phyloP scores from a whole-genome alignment of 2,888 invertebrate genomes.

The Drosophila nr. medialis region DNA sequence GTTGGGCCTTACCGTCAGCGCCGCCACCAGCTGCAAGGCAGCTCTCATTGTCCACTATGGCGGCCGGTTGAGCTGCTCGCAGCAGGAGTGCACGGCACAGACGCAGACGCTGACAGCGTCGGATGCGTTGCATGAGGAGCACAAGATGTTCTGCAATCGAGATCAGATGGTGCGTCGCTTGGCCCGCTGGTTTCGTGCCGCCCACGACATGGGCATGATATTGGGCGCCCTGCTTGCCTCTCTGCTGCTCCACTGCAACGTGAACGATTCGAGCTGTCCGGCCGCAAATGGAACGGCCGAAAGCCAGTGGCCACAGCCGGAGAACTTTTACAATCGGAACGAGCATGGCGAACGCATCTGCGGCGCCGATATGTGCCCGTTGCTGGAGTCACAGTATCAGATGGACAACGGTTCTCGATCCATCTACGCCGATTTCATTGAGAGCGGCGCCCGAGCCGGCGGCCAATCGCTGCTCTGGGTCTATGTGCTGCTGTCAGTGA shows the following conservation, averaged over 20 bases:
- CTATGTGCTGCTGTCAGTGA: constrained; percentile 84
- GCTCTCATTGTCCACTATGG: constrained; percentile 83
- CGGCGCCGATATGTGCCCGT: constrained; percentile 87
- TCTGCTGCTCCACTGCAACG: constrained; percentile 84
- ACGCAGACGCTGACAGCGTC: constrained; percentile 48
- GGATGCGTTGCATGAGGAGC: constrained; percentile 82
- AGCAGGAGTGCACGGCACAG: constrained; percentile 77
- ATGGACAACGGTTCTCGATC: constrained; percentile 44
- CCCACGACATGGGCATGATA: constrained; percentile 87
- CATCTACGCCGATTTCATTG: constrained; percentile 79
- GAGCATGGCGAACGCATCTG: constrained; percentile 87
- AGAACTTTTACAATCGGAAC: constrained; percentile 86
- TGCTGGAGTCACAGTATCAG: constrained; percentile 31
- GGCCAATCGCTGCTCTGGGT: constrained; percentile 80
- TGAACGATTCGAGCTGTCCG: constrained; percentile 80
- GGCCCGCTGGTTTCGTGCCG: constrained; percentile 86
- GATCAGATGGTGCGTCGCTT: constrained; percentile 85
- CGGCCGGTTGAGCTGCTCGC: constrained; percentile 83
- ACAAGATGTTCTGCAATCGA: constrained; percentile 84
- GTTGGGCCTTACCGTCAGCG: constrained; percentile 87
- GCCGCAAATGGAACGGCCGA: constrained; percentile 34
- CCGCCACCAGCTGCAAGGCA: constrained; percentile 82
- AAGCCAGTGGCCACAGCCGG: constrained; percentile 75
- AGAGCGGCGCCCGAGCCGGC: constrained; percentile 72
- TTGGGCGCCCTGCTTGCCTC: constrained; percentile 86